Evolutionary conservation across 1,140 invertebrate genomes (phyloP).

Genomic region (Calycopis cecrops): DNA sequence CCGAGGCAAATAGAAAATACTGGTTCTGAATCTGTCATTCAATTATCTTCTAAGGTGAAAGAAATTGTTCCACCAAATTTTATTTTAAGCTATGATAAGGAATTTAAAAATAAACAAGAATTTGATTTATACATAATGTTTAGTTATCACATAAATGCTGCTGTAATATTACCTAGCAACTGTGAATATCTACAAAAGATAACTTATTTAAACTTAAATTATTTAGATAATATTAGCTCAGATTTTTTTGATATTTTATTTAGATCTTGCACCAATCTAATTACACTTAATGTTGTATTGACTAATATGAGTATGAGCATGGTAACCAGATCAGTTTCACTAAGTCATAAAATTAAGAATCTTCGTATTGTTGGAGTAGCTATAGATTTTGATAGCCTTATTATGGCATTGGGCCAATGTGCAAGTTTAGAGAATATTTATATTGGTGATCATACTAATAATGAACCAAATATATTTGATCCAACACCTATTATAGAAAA

Average conservation of each 20-base stretch:
- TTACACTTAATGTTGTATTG: conserved; percentile 31
- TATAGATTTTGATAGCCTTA: conserved; percentile 39
- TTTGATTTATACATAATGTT: conserved; percentile 37
- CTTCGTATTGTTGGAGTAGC: conserved; percentile 37
- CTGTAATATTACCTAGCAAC: conserved; percentile 27
- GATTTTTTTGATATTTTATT: conserved; percentile 54
- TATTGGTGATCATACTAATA: conserved; percentile 28
- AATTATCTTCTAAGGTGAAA: conserved; percentile 30
- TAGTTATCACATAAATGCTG: conserved; percentile 20
- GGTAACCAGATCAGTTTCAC: conserved; percentile 30
- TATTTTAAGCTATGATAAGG: conserved; percentile 36
- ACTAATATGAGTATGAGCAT: too few relatives aligned
- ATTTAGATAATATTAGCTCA: conserved; percentile 28
- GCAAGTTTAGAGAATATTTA: conserved; percentile 48
- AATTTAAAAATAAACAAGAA: conserved; percentile 30
- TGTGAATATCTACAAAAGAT: conserved; percentile 43
- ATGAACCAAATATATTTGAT: conserved; percentile 26
- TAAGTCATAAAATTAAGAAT: conserved; percentile 41
- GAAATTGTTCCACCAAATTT: conserved; percentile 25
- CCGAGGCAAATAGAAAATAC: conserved; percentile 18
- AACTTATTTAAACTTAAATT: conserved; percentile 43
- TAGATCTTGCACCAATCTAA: conserved; percentile 38
- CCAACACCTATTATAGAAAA: conserved; percentile 32
- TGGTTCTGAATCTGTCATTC: conserved; percentile 1
- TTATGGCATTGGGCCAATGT: conserved; percentile 41